A percentile compares a stretch with the other conserved stretches of the same genome.
phyloP scores from a whole-genome alignment of 35 echinoderm and acorn worm genomes.

The Diadema setosum region DNA sequence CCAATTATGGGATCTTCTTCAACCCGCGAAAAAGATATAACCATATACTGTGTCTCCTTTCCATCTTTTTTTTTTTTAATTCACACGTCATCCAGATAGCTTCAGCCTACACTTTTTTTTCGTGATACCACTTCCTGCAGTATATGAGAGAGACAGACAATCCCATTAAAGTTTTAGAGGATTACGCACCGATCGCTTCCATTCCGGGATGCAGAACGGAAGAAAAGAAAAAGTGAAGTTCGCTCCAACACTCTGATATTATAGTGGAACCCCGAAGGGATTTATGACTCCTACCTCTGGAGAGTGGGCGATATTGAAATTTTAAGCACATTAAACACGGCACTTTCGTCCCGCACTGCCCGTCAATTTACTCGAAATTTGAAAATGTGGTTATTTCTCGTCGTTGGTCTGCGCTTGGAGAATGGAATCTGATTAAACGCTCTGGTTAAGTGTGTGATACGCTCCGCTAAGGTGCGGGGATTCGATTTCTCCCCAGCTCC shows the following conservation, averaged over 20 bases:
- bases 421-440: slow-evolving; percentile 6
- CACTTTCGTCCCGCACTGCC: neutral
- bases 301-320: neutral
- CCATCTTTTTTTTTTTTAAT: no score
- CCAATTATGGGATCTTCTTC: no score
- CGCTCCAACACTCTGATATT: neutral
- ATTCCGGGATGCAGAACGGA: neutral
- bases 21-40: no score
- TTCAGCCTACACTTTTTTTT: no score
- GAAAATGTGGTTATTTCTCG: neutral
- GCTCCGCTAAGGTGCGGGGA: neutral
- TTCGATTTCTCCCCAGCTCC: neutral
- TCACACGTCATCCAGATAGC: no score
- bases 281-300: neutral
- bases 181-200: neutral
- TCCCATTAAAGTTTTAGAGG: slow-evolving; percentile 4
- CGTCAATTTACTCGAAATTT: slow-evolving; percentile 3
- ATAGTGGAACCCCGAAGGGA: neutral
- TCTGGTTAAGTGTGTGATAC: neutral
- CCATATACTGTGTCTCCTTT: no score
- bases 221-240: neutral
- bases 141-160: no score
- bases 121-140: no score
- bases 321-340: neutral
- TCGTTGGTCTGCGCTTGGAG: neutral